These are phyloP conservation scores for Drosophila testacea DNA, from an alignment of 2,888 invertebrate species.

Conservation along the genomic window DNA sequence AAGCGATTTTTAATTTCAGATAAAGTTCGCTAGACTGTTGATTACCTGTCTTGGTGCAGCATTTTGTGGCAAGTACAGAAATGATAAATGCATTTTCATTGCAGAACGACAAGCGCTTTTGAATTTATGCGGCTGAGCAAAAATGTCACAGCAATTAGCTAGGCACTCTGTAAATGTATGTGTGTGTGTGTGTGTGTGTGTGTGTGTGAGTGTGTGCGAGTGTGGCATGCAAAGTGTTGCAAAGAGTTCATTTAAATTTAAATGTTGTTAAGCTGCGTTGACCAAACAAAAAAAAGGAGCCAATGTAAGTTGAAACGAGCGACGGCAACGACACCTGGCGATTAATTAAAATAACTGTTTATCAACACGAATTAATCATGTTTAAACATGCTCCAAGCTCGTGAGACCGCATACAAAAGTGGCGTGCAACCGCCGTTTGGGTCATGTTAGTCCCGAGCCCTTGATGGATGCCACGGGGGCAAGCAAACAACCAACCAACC, in stretches of 20 bases:
- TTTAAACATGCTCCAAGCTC: constrained; percentile 63
- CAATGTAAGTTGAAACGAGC: constrained; percentile 16
- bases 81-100: constrained; percentile 68
- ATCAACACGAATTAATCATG: constrained; percentile 78
- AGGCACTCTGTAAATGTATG: background rate
- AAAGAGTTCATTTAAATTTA: constrained; percentile 63
- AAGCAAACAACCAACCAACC: constrained; percentile 13
- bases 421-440: constrained; percentile 53
- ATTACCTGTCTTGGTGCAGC: constrained; percentile 46
- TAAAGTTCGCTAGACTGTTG: constrained; percentile 63
- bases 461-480: constrained; percentile 7
- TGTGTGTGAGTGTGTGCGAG: background rate
- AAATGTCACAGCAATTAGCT: constrained; percentile 61
- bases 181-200: background rate
- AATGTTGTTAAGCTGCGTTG: constrained; percentile 41
- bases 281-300: background rate
- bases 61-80: constrained; percentile 26
- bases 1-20: constrained; percentile 78
- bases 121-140: constrained; percentile 56
- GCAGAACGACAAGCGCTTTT: constrained; percentile 21
- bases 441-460: constrained; percentile 41
- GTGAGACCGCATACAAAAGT: constrained; percentile 60
- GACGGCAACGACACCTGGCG: constrained; percentile 76
- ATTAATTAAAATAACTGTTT: constrained; percentile 82
- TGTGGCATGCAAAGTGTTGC: constrained; percentile 25